Evolutionary conservation across 2,113 vertebrate species (phyloP).

Genomic region (Aphyosemion australe): DNA sequence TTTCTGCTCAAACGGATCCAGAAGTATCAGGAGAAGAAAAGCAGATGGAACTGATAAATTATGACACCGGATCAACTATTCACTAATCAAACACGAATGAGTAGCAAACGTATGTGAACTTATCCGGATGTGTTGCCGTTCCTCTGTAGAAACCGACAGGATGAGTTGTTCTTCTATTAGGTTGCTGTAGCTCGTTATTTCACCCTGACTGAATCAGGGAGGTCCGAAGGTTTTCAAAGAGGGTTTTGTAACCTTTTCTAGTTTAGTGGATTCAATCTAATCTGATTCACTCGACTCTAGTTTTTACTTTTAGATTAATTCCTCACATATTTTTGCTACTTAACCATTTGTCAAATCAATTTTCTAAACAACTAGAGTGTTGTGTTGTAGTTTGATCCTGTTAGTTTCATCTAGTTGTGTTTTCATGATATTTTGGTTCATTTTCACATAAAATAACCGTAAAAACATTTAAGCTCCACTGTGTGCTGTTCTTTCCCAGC

Average conservation of each 20-base stretch:
- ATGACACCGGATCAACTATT: neutral
- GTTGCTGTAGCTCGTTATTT: no score
- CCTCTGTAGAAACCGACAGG: no score
- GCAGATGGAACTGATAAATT: neutral
- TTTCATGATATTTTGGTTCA: neutral
- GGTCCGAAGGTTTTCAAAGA: no score
- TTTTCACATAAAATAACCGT: neutral
- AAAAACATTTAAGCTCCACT: constrained; percentile 1
- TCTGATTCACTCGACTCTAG: no score
- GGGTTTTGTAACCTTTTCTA: no score
- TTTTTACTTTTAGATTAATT: neutral
- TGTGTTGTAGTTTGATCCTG: neutral
- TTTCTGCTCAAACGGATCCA: neutral
- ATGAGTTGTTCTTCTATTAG: neutral
- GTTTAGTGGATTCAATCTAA: no score
- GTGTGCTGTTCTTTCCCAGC: constrained; percentile 44
- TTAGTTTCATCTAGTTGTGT: neutral
- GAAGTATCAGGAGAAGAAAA: neutral
- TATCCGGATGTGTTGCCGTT: neutral
- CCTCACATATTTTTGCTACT: neutral
- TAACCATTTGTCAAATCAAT: neutral
- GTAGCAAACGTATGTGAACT: neutral
- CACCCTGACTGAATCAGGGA: no score
- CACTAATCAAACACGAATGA: neutral
- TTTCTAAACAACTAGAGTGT: no score